A percentile compares a stretch with the other conserved stretches of the same genome.
Conservation (phyloP, 2,113 vertebrate genomes). For the Megaceryle maxima region DNA sequence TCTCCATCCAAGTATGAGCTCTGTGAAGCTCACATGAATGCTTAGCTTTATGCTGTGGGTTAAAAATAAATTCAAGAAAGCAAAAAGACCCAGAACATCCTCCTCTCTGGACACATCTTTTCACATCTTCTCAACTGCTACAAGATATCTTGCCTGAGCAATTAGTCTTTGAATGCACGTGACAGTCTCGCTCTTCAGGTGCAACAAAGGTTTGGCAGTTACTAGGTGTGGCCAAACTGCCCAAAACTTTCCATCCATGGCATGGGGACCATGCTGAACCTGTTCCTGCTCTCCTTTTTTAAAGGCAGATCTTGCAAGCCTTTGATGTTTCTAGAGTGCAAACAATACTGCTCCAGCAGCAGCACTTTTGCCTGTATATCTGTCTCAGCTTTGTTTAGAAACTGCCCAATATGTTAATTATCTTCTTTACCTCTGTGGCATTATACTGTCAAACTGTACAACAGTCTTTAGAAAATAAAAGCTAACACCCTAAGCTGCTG, state of each 20-base stretch:
- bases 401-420: constrained; percentile 92
- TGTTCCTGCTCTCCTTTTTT: not conserved
- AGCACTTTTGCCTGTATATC: constrained; percentile 29
- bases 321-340: constrained; percentile 29
- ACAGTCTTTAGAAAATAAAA: constrained; percentile 83
- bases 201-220: not conserved
- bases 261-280: not conserved
- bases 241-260: not conserved
- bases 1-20: not conserved
- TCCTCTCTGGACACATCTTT: not conserved
- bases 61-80: not conserved
- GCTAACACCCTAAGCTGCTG: constrained; percentile 68
- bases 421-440: constrained; percentile 73
- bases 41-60: not conserved
- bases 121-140: not conserved
- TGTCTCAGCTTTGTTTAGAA: constrained; percentile 77
- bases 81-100: not conserved
- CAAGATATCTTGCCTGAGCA: not conserved
- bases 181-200: not conserved
- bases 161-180: rapidly evolving
- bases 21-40: not conserved
- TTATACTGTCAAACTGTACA: constrained; percentile 76
- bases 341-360: not conserved
- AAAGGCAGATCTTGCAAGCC: not conserved
- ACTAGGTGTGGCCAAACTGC: not conserved